Percentiles rank a stretch among this genome's conserved stretches.
Conservation (phyloP, 2,113 vertebrate genomes). For the Rhinolophus ferrumequinum region DNA sequence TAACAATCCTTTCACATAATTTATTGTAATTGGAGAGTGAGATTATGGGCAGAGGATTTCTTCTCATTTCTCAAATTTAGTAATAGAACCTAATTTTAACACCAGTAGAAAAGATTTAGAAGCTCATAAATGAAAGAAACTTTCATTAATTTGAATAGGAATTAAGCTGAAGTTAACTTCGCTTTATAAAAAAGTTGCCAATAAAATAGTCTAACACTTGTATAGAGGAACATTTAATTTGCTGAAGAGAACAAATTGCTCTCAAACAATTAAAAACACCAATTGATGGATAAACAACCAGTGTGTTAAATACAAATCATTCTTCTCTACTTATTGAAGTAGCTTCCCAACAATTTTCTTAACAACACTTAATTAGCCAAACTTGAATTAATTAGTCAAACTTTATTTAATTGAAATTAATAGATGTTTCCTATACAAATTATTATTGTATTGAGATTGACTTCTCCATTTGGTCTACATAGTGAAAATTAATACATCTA, state of each 20-base stretch:
- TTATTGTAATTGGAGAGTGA: conserved; percentile 46
- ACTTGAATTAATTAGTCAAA: conserved; percentile 13
- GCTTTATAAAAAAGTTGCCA: conserved; percentile 46
- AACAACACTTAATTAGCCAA: conserved; percentile 46
- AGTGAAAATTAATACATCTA: not conserved
- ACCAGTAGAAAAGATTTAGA: conserved; percentile 59
- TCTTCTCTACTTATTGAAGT: conserved; percentile 59
- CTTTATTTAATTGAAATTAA: conserved; percentile 66
- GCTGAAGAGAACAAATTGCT: conserved; percentile 57
- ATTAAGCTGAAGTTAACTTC: conserved; percentile 54
- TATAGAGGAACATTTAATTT: conserved; percentile 63
- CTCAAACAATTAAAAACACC: conserved; percentile 69
- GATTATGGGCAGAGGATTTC: conserved; percentile 12
- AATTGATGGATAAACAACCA: conserved; percentile 60
- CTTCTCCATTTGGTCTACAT: not conserved
- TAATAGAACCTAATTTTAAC: conserved; percentile 41
- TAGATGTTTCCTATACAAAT: conserved; percentile 35
- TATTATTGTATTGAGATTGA: not conserved
- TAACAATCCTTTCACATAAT: conserved; percentile 8
- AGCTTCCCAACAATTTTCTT: conserved; percentile 37
- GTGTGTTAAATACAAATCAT: conserved; percentile 66
- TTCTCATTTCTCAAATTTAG: conserved; percentile 30
- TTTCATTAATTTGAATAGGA: conserved; percentile 64
- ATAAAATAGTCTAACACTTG: conserved; percentile 42
- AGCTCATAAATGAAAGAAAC: conserved; percentile 51